Conservation (phyloP, 2,113 vertebrate genomes). For the Electrona antarctica region DNA sequence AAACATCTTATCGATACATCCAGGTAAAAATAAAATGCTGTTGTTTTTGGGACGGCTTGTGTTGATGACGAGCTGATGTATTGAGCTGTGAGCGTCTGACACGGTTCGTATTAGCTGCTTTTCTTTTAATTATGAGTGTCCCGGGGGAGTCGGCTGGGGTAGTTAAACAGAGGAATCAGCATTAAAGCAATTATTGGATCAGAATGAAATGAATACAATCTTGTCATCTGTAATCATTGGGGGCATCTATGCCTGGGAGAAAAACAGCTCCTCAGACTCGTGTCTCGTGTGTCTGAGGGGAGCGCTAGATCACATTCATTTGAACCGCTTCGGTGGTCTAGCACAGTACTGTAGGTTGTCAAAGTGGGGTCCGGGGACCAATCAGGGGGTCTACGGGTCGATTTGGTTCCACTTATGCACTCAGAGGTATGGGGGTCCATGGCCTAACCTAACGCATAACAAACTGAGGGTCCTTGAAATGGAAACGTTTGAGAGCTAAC, state of each 20-base stretch:
- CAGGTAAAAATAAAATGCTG: neutral
- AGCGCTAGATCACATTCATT: too few species aligned
- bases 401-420: too few species aligned
- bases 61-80: constrained; percentile 41
- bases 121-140: constrained; percentile 82
- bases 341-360: too few species aligned
- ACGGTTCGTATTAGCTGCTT: constrained; percentile 76
- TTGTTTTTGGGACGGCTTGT: constrained; percentile 47
- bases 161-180: constrained; percentile 84
- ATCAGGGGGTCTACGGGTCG: too few species aligned
- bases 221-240: constrained; percentile 84
- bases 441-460: too few species aligned
- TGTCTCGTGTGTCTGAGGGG: neutral
- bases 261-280: constrained; percentile 63
- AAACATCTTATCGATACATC: constrained; percentile 2
- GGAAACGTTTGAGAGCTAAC: too few species aligned
- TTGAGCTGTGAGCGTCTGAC: constrained; percentile 62
- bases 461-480: too few species aligned
- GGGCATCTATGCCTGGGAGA: constrained; percentile 77
- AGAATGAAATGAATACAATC: constrained; percentile 84
- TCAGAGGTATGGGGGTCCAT: too few species aligned
- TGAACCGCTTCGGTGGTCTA: too few species aligned
- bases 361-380: too few species aligned
- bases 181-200: constrained; percentile 85
- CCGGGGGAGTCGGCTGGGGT: constrained; percentile 74